phyloP scores from a whole-genome alignment of 35 echinoderm and acorn worm genomes.

The Anneissia japonica region DNA sequence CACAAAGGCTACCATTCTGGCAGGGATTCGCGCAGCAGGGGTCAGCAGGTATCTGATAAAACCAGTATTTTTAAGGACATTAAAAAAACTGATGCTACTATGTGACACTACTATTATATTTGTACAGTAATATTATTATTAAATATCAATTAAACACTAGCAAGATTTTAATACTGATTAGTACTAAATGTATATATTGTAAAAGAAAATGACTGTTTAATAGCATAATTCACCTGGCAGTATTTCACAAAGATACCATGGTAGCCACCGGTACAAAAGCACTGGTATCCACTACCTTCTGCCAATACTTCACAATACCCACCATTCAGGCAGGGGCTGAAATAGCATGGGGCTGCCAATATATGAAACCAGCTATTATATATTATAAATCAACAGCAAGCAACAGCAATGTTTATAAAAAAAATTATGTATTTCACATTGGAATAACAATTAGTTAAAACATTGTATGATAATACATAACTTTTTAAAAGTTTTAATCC shows the following conservation, averaged over 20 bases:
- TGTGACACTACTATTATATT: no score
- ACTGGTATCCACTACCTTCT: neutral
- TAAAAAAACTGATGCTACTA: no score
- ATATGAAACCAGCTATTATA: no score
- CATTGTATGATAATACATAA: no score
- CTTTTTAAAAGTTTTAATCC: no score
- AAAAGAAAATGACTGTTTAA: neutral
- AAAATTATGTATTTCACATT: no score
- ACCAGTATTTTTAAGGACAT: neutral
- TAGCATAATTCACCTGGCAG: neutral
- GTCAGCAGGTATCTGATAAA: neutral
- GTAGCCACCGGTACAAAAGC: neutral
- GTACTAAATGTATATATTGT: no score
- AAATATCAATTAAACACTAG: neutral
- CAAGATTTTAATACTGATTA: no score
- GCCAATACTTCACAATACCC: neutral
- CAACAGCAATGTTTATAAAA: no score
- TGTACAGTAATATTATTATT: neutral
- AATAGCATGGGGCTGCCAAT: neutral
- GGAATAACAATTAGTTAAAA: no score
- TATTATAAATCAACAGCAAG: no score
- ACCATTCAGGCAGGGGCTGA: neutral
- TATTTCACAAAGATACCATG: neutral
- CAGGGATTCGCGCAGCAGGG: neutral
- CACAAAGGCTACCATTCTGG: neutral